Evolutionary conservation across 2,888 invertebrate species (phyloP).

Genomic region (Stomorhina lunata): DNA sequence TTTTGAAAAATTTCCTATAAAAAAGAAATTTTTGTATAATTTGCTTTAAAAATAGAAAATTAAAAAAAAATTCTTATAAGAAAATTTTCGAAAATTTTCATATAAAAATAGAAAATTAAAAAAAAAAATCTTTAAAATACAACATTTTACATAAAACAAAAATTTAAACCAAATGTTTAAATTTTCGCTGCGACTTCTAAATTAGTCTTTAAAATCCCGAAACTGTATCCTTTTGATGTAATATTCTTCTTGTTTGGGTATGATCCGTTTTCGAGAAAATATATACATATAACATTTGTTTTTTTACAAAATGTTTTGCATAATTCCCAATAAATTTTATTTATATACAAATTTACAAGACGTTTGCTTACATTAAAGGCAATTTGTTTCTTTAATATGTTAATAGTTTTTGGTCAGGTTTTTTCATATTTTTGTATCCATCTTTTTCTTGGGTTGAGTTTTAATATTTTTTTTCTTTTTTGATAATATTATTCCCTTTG

Average conservation of each 20-base stretch:
- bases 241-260: neutral
- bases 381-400: constrained; percentile 50
- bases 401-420: constrained; percentile 39
- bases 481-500: constrained; percentile 52
- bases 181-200: too few species aligned
- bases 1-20: too few species aligned
- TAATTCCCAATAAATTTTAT: constrained; percentile 7
- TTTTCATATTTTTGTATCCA: neutral
- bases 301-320: neutral
- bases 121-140: too few species aligned
- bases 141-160: too few species aligned
- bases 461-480: constrained; percentile 1
- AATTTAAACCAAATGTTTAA: too few species aligned
- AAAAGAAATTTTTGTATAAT: too few species aligned
- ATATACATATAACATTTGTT: too few species aligned
- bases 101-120: too few species aligned
- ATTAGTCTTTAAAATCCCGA: neutral
- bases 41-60: too few species aligned
- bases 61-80: too few species aligned
- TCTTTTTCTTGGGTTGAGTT: neutral
- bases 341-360: too few species aligned
- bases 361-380: neutral
- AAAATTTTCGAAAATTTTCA: too few species aligned
- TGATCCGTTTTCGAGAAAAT: neutral
- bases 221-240: neutral